Percentiles rank a stretch among this genome's conserved stretches.
These are phyloP conservation scores for Tragelaphus scriptus DNA, from an alignment of 2,113 vertebrate genomes.

Conservation along the genomic window DNA sequence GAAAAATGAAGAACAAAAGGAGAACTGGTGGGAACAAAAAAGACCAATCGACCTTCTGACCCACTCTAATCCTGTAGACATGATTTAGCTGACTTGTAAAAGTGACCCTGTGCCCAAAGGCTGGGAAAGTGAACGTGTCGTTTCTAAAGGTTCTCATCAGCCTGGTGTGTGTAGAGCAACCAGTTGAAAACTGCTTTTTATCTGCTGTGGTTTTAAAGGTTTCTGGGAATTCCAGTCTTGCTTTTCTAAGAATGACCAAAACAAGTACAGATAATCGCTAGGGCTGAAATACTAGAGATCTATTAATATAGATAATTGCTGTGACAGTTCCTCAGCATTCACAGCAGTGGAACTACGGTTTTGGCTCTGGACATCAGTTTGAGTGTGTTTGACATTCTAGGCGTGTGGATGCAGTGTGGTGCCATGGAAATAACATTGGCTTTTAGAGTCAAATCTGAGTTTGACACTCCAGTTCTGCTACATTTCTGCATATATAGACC, in stretches of 20 bases:
- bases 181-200: not conserved
- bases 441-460: not conserved
- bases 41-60: not conserved
- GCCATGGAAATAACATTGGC: not conserved
- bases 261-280: not conserved
- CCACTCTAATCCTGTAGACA: not conserved
- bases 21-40: not conserved
- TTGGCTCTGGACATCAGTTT: not conserved
- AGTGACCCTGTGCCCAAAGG: not conserved
- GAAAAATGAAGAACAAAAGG: not conserved
- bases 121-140: rapidly evolving
- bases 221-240: not conserved
- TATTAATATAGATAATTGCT: not conserved
- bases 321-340: not conserved
- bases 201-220: not conserved
- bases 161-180: too few species aligned
- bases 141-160: not conserved
- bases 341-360: not conserved
- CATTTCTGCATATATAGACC: not conserved
- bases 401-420: rapidly evolving
- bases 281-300: not conserved
- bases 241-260: not conserved
- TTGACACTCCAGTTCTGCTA: not conserved
- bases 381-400: not conserved
- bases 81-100: not conserved